A percentile compares a stretch with the other conserved stretches of the same genome.
Conservation (phyloP, 2,113 vertebrate genomes). For the Numida meleagris region DNA sequence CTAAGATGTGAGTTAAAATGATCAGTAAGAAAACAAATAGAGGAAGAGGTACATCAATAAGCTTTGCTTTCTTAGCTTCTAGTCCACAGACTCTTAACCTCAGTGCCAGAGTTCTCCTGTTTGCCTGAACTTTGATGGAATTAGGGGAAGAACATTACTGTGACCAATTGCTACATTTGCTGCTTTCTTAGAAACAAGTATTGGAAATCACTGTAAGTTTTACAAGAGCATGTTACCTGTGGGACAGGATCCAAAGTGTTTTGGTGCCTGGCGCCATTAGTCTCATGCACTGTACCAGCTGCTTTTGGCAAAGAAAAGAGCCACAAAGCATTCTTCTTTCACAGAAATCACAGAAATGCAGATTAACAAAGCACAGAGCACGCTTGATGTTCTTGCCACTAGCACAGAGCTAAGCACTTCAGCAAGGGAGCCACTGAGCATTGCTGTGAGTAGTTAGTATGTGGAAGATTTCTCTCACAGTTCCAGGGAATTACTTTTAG, state of each 20-base stretch:
- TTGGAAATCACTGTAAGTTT: not conserved
- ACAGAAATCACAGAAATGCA: too few species aligned
- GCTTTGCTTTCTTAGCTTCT: not conserved
- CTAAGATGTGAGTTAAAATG: not conserved
- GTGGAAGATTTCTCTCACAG: too few species aligned
- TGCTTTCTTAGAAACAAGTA: not conserved
- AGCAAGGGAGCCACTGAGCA: not conserved
- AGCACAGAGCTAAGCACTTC: not conserved
- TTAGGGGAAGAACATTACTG: not conserved
- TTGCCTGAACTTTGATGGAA: not conserved
- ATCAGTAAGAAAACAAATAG: not conserved
- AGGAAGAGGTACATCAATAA: not conserved
- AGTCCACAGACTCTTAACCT: not conserved
- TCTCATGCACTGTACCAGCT: not conserved
- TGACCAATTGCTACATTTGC: not conserved
- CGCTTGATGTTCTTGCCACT: not conserved
- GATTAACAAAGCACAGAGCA: not conserved
- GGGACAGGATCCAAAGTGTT: not conserved
- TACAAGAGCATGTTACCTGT: not conserved
- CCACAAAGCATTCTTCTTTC: too few species aligned
- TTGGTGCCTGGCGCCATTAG: not conserved
- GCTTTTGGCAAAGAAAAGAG: not conserved
- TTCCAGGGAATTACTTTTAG: not conserved
- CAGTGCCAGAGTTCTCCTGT: too few species aligned
- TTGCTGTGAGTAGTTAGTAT: not conserved